Percentiles rank a stretch among this genome's conserved stretches.
These are phyloP conservation scores for Atta colombica DNA, from an alignment of 1,140 invertebrate genomes.

Conservation along the genomic window DNA sequence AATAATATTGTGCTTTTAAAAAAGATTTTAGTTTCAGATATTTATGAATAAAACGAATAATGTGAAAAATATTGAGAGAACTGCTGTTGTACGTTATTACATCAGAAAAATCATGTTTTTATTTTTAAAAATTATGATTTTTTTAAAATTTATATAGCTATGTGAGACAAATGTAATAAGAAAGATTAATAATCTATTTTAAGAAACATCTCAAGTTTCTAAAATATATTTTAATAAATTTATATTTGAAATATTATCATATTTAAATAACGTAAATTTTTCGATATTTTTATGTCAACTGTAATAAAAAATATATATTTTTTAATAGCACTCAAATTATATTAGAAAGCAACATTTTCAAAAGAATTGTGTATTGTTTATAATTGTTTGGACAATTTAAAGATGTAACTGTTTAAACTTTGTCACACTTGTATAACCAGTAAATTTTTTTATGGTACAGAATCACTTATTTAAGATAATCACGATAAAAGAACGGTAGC, in stretches of 20 bases:
- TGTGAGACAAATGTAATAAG: neutral
- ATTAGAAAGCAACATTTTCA: neutral
- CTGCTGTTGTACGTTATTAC: neutral
- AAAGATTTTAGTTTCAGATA: neutral
- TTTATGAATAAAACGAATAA: neutral
- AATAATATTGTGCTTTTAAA: neutral
- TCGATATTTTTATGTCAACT: neutral
- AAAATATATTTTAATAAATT: neutral
- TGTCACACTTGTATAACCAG: neutral
- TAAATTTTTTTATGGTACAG: conserved; percentile 29
- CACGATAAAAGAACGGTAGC: conserved; percentile 42
- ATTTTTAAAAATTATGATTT: neutral
- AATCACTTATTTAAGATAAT: conserved; percentile 57
- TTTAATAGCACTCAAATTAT: neutral
- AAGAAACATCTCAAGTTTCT: neutral
- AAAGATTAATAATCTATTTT: neutral
- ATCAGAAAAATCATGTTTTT: neutral
- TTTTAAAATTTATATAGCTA: neutral
- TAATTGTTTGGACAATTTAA: neutral
- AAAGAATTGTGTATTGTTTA: neutral
- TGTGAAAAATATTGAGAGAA: neutral
- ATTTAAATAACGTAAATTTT: neutral
- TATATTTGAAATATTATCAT: neutral
- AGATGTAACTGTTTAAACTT: neutral
- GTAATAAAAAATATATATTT: neutral